phyloP scores from a whole-genome alignment of 2,888 invertebrate genomes.

The Troglohyphantes excavatus region DNA sequence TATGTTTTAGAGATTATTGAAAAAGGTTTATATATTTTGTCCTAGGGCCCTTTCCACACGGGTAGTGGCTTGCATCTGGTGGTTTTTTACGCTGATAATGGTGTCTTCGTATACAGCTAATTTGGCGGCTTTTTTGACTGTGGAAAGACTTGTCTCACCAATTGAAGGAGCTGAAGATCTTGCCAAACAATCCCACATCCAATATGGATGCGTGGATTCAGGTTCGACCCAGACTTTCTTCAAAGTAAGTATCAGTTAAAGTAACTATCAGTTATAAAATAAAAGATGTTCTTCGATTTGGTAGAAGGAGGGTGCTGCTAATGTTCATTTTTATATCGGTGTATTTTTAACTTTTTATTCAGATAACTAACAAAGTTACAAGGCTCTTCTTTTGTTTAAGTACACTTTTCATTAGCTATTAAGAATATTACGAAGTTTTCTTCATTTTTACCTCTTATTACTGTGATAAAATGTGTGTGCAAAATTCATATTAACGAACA shows the following conservation, averaged over 20 bases:
- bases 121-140: conserved; percentile 95
- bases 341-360: no score
- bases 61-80: conserved; percentile 94
- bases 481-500: no score
- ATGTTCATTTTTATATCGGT: no score
- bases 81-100: conserved; percentile 97
- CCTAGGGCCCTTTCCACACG: conserved; percentile 84
- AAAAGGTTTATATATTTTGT: neutral
- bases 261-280: no score
- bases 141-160: conserved; percentile 88
- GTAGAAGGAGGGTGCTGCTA: no score
- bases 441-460: no score
- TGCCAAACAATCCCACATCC: conserved; percentile 97
- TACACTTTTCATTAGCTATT: no score
- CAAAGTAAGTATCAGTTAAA: conserved; percentile 88
- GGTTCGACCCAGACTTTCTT: conserved; percentile 98
- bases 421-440: no score
- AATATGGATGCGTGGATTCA: conserved; percentile 94
- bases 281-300: no score
- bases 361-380: no score
- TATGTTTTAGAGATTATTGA: neutral
- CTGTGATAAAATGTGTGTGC: no score
- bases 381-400: no score
- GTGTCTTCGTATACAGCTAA: conserved; percentile 98
- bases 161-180: conserved; percentile 98